Percentiles rank a stretch among this genome's conserved stretches.
These are phyloP conservation scores for Phyllotreta cruciferae DNA, from an alignment of 2,888 invertebrate species.

Conservation along the genomic window DNA sequence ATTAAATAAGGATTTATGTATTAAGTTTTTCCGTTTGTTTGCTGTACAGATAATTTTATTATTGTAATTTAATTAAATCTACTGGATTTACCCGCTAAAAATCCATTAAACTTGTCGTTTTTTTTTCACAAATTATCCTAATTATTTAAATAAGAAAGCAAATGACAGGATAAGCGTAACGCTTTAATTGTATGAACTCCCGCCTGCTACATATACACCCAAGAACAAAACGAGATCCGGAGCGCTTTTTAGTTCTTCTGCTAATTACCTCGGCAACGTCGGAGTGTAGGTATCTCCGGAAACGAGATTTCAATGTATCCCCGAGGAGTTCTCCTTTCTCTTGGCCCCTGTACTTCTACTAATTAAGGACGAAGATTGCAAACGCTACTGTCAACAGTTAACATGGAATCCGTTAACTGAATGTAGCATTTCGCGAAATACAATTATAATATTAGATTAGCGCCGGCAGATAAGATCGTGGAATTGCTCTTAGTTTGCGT, in stretches of 20 bases:
- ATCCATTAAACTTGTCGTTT: too few species aligned
- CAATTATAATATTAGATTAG: conserved; percentile 64
- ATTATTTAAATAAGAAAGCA: too few species aligned
- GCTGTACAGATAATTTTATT: too few species aligned
- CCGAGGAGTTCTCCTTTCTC: conserved; percentile 55
- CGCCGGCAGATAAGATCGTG: conserved; percentile 54
- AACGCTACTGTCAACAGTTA: conserved; percentile 55
- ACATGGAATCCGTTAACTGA: conserved; percentile 61
- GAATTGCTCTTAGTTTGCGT: conserved; percentile 44
- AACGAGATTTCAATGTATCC: conserved; percentile 63
- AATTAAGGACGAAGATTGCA: conserved; percentile 48
- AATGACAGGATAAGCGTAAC: conserved; percentile 31
- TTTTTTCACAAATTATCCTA: too few species aligned
- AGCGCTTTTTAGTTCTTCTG: conserved; percentile 39
- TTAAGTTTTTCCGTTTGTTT: too few species aligned
- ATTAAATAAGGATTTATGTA: too few species aligned
- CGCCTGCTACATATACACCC: conserved; percentile 36
- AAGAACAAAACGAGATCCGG: conserved; percentile 41
- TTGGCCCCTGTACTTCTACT: conserved; percentile 21
- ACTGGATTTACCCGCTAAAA: too few species aligned
- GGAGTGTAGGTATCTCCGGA: conserved; percentile 53
- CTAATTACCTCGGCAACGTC: conserved; percentile 45
- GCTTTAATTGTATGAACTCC: conserved; percentile 42
- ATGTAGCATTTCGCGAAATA: conserved; percentile 61
- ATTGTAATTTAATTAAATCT: too few species aligned